Conservation (phyloP, 2,113 vertebrate species). For the Phaetusa simplex region DNA sequence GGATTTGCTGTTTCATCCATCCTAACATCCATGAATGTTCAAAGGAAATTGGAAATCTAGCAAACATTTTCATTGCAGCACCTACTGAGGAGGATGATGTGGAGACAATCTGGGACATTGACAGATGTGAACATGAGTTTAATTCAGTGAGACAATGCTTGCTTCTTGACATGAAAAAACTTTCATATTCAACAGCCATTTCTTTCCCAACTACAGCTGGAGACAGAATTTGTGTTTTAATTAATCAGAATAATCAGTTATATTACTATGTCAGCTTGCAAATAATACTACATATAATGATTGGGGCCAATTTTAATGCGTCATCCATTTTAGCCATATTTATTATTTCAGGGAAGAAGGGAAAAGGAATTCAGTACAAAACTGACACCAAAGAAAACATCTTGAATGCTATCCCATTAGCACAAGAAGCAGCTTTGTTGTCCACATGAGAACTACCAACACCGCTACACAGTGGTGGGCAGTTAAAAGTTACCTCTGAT, state of each 20-base stretch:
- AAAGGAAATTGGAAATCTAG: slow-evolving; percentile 23
- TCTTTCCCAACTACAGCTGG: neutral
- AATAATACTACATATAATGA: neutral
- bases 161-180: neutral
- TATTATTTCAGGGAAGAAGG: neutral
- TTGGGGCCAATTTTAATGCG: neutral
- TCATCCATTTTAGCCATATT: neutral
- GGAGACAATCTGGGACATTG: slow-evolving; percentile 16
- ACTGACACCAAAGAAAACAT: slow-evolving; percentile 44
- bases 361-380: slow-evolving; percentile 4
- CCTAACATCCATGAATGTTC: slow-evolving; percentile 8
- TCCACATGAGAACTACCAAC: neutral
- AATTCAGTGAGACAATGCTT: neutral
- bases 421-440: neutral
- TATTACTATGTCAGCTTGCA: neutral
- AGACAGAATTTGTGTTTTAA: neutral
- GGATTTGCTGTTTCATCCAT: slow-evolving; percentile 4
- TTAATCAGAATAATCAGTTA: neutral
- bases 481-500: neutral
- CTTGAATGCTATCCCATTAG: neutral
- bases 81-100: neutral
- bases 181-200: neutral
- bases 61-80: neutral
- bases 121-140: neutral
- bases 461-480: neutral